Conservation (phyloP, 2,113 vertebrate species). For the Carassius auratus region DNA sequence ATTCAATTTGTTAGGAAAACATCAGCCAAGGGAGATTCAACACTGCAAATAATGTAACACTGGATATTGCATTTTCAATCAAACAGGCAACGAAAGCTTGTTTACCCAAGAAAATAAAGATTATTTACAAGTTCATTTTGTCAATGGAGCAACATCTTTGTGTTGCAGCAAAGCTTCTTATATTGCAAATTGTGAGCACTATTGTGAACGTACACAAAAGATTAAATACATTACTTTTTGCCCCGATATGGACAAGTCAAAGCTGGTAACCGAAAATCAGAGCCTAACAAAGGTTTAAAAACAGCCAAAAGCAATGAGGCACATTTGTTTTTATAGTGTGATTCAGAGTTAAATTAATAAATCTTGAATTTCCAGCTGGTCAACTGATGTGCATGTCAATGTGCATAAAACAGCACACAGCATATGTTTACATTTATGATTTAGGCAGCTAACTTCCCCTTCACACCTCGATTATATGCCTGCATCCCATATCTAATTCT, state of each 20-base stretch:
- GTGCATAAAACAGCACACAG: background rate
- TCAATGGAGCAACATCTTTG: background rate
- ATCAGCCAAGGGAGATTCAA: background rate
- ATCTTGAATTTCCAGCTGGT: background rate
- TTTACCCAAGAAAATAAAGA: background rate
- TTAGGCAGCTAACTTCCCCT: background rate
- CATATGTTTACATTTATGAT: background rate
- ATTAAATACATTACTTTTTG: background rate
- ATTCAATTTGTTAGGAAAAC: conserved; percentile 10
- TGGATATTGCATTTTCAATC: background rate
- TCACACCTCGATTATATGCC: background rate
- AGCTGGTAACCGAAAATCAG: too few species aligned
- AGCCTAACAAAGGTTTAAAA: background rate
- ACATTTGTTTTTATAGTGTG: background rate
- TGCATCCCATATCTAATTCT: background rate
- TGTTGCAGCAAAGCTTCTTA: background rate
- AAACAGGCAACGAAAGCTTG: background rate
- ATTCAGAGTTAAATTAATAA: background rate
- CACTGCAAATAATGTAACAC: conserved; percentile 13
- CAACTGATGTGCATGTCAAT: background rate
- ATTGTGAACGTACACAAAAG: too few species aligned
- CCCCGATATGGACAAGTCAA: too few species aligned
- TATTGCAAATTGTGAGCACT: background rate
- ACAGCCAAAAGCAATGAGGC: background rate
- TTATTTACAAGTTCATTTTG: background rate